Base-by-base conservation (phyloP, 2,888 invertebrate genomes). In the Tachina fera region DNA sequence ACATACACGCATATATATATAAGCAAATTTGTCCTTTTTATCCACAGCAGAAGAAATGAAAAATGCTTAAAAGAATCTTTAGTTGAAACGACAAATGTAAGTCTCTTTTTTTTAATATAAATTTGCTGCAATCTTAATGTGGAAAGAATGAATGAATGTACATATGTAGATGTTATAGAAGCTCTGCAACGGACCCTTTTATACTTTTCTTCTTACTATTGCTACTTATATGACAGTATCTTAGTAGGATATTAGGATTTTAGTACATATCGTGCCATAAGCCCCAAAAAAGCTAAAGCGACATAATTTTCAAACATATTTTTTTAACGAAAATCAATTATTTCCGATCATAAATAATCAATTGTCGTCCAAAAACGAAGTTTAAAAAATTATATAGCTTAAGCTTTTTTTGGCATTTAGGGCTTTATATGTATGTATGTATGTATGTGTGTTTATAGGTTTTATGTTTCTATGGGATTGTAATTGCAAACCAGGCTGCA, bases 1-100 rank as follows among this genome's bases (percentile, higher is more conserved):
- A 53, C 6, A 2, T 1, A 0, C 31, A 6, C 8, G 45, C 16
- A 51, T 31, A 51, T 68, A 51, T 53, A 81, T 74, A 60, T 45
- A 81, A 75, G 75, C 31, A 81, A 81, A 70, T 75, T 68, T 81
- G 60, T 75, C 60, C 81, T 76, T 76, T 81, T 74, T 53, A 60
- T 9, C n/a, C 63, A 47, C 45, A 63, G 22, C 41, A 61, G 49
- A 39, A 53, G 31, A 31, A 31, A 31, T 31, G 31, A 13, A 63
- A 71, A 72, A 13, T 9, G 5, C 1, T 14, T 13, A 43, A 65
- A 63, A 65, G 70, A 53, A 41, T 68, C 51, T 22, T 58, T 41
- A 81, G 51, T 61, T 61, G 75, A 39, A n/a, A 70, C 49, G 58
- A 77, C 65, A 77, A 67, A 77, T 72, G 77, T 67, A 77, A 83